A percentile compares a stretch with the other conserved stretches of the same genome.
These are phyloP conservation scores for Pangasius mekongensis DNA, from an alignment of 2,797 vertebrate species.

Conservation along the genomic window DNA sequence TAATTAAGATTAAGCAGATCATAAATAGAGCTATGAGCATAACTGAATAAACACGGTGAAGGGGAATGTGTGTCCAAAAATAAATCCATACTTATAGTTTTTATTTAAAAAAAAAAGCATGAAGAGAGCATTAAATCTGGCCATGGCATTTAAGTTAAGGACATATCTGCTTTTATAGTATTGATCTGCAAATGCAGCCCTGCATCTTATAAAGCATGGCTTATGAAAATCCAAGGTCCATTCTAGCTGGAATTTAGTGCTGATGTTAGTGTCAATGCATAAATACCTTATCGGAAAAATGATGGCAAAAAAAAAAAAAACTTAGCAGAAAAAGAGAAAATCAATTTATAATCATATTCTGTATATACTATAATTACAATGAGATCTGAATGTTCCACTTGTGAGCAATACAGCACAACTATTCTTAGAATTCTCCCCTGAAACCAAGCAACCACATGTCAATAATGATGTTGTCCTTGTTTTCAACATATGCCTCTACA, in stretches of 20 bases:
- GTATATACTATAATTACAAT: background rate
- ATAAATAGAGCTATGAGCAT: background rate
- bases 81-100: background rate
- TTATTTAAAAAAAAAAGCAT: background rate
- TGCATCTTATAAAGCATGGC: background rate
- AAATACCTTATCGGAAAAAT: background rate
- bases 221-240: background rate
- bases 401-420: background rate
- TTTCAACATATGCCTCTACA: background rate
- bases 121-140: background rate
- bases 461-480: background rate
- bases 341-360: background rate
- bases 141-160: constrained; percentile 15
- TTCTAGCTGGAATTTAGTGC: too few relatives aligned
- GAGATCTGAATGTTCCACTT: too few relatives aligned
- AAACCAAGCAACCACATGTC: background rate
- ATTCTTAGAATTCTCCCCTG: background rate
- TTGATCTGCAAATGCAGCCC: background rate
- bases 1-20: background rate
- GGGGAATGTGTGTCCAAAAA: background rate
- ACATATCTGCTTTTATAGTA: background rate
- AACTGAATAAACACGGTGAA: background rate
- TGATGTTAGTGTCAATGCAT: background rate
- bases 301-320: background rate
- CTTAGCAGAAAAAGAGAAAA: background rate